Conservation (phyloP, 2,888 invertebrate species). For the Nephrotoma flavescens region DNA sequence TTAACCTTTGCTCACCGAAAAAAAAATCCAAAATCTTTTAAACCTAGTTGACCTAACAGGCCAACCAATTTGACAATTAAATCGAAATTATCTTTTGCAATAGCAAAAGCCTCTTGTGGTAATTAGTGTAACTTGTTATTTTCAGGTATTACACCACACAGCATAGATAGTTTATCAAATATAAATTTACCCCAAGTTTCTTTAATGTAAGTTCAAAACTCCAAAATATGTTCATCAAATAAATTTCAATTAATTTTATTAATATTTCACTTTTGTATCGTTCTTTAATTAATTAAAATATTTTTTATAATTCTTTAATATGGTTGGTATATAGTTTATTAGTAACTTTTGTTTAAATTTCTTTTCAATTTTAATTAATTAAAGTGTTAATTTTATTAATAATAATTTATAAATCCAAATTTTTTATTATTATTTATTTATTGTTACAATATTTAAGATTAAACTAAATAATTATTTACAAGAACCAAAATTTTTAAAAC, state of each 20-base stretch:
- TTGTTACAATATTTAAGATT: background rate
- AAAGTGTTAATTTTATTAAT: background rate
- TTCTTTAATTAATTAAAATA: background rate
- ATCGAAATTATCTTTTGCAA: too few relatives aligned
- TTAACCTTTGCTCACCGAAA: too few relatives aligned
- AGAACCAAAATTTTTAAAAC: background rate
- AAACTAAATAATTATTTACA: background rate
- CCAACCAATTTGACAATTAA: too few relatives aligned
- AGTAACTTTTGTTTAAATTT: background rate
- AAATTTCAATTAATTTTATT: background rate
- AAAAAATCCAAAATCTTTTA: too few relatives aligned
- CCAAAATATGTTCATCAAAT: background rate
- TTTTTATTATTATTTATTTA: background rate
- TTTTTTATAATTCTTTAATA: background rate
- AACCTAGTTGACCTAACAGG: too few relatives aligned
- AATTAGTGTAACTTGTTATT: too few relatives aligned
- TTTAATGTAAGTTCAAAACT: background rate
- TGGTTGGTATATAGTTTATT: background rate
- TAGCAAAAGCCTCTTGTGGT: too few relatives aligned
- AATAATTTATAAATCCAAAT: background rate
- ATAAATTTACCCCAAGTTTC: too few relatives aligned
- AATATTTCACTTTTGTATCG: background rate
- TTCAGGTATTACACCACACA: too few relatives aligned
- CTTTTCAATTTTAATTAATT: background rate
- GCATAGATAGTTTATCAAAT: too few relatives aligned